A percentile compares a stretch with the other conserved stretches of the same genome.
Evolutionary conservation across 2,888 invertebrate genomes (phyloP).

Genomic region (Lymantria dispar): DNA sequence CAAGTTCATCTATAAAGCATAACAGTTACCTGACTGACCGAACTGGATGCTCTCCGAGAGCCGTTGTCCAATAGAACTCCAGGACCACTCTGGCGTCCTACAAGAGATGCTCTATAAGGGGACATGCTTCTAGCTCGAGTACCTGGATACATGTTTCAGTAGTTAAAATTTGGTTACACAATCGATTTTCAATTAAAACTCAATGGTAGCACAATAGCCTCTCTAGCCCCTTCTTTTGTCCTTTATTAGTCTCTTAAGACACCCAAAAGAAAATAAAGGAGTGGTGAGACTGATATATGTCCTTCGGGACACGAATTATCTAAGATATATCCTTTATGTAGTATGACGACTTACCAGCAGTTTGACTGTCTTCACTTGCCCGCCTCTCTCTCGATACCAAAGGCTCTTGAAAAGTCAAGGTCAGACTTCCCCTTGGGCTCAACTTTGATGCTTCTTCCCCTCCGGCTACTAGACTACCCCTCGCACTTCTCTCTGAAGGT

Average conservation of each 20-base stretch:
- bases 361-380: constrained; percentile 83
- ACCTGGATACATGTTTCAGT: constrained; percentile 29
- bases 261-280: too few species aligned
- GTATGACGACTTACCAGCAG: constrained; percentile 59
- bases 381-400: constrained; percentile 78
- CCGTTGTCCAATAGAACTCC: constrained; percentile 81
- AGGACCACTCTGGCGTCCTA: constrained; percentile 66
- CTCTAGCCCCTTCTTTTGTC: too few species aligned
- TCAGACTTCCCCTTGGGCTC: constrained; percentile 83
- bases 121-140: constrained; percentile 81
- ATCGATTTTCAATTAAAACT: too few species aligned
- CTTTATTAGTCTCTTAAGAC: too few species aligned
- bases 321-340: too few species aligned
- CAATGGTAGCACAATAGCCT: background rate
- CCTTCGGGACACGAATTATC: too few species aligned
- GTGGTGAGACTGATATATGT: too few species aligned
- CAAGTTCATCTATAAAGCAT: constrained; percentile 1
- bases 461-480: constrained; percentile 67
- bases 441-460: constrained; percentile 63
- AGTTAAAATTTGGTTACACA: background rate
- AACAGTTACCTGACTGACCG: constrained; percentile 86
- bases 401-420: constrained; percentile 84
- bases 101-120: constrained; percentile 82
- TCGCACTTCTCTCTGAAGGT: constrained; percentile 73
- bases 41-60: constrained; percentile 87